A percentile compares a stretch with the other conserved stretches of the same genome.
These are phyloP conservation scores for Arothron firmamentum DNA, from an alignment of 2,113 vertebrate species.

Conservation along the genomic window DNA sequence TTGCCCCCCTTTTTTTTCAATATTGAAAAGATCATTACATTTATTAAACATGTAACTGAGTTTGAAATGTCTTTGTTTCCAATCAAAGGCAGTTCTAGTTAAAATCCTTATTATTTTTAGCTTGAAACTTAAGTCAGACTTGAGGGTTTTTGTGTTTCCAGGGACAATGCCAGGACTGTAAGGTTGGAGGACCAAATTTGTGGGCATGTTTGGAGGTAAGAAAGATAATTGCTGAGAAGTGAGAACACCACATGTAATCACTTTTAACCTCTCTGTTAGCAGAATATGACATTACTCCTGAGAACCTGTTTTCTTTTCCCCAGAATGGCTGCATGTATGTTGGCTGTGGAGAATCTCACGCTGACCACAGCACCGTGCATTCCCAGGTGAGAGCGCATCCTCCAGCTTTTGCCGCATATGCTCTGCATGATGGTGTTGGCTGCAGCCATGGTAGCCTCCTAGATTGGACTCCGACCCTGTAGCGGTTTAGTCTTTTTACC, in stretches of 20 bases:
- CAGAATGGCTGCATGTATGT: conserved; percentile 92
- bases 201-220: conserved; percentile 97
- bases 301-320: conserved; percentile 1
- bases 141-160: conserved; percentile 43
- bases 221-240: too few relatives aligned
- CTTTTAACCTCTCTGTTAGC: too few relatives aligned
- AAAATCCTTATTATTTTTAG: not conserved
- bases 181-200: conserved; percentile 93
- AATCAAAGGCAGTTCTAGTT: too few relatives aligned
- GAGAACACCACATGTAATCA: too few relatives aligned
- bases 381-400: conserved; percentile 83
- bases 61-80: too few relatives aligned
- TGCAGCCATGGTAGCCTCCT: too few relatives aligned
- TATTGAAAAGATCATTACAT: too few relatives aligned
- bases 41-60: not conserved
- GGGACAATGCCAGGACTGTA: conserved; percentile 96
- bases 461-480: conserved; percentile 1
- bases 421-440: too few relatives aligned
- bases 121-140: not conserved
- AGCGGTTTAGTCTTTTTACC: conserved; percentile 8
- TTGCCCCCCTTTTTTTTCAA: too few relatives aligned
- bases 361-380: conserved; percentile 96
- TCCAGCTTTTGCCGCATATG: too few relatives aligned
- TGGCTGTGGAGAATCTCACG: conserved; percentile 94
- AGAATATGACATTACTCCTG: too few relatives aligned